A percentile compares a stretch with the other conserved stretches of the same genome.
These are phyloP conservation scores for Pelodiscus sinensis DNA, from an alignment of 2,113 vertebrate species.

Conservation along the genomic window DNA sequence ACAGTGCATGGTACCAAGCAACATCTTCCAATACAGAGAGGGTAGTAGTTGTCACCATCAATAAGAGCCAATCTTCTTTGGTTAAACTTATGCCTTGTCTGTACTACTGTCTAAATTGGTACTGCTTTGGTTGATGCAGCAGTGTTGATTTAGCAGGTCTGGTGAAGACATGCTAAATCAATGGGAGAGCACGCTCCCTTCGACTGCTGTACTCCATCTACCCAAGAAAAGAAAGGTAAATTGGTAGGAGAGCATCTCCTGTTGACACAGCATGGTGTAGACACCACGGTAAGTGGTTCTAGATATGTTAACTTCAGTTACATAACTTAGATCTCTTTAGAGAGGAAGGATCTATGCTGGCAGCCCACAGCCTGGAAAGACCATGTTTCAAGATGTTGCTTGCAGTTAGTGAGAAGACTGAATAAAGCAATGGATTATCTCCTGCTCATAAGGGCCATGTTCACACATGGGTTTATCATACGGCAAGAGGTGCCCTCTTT, in stretches of 20 bases:
- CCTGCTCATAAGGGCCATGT: background rate
- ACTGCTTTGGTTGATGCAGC: too few species aligned
- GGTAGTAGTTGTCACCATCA: background rate
- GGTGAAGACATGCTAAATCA: too few species aligned
- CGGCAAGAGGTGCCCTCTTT: background rate
- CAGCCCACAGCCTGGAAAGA: background rate
- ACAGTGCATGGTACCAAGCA: background rate
- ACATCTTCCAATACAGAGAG: rapidly evolving
- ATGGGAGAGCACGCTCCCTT: too few species aligned
- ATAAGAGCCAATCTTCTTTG: rapidly evolving
- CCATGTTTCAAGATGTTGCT: background rate
- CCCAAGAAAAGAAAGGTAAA: too few species aligned
- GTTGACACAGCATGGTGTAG: too few species aligned
- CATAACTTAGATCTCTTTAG: background rate
- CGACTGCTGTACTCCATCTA: too few species aligned
- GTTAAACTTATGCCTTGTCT: rapidly evolving
- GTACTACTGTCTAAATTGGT: too few species aligned
- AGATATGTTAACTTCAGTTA: too few species aligned
- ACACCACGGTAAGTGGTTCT: too few species aligned
- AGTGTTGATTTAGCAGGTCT: too few species aligned
- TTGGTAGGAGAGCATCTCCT: too few species aligned
- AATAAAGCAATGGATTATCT: background rate
- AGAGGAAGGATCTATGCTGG: background rate
- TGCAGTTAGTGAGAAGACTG: background rate
- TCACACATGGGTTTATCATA: background rate